These are phyloP conservation scores for Xyrichtys novacula DNA, from an alignment of 2,797 vertebrate genomes.

Conservation along the genomic window DNA sequence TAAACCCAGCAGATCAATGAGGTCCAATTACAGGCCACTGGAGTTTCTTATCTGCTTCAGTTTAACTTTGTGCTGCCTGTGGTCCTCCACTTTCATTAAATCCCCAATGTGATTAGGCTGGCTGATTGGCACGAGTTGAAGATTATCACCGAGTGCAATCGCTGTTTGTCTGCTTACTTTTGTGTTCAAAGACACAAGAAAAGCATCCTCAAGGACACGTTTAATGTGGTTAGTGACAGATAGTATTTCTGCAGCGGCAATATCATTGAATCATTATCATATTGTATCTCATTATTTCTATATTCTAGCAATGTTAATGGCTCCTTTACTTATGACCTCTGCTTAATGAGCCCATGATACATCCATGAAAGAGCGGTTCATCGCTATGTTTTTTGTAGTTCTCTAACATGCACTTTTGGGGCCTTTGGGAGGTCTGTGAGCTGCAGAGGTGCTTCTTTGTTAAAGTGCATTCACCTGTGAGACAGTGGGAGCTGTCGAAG, in stretches of 20 bases:
- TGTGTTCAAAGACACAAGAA: slow-evolving; percentile 73
- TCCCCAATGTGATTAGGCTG: slow-evolving; percentile 76
- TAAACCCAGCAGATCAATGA: slow-evolving; percentile 81
- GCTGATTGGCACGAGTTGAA: slow-evolving; percentile 74
- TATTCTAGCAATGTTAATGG: slow-evolving; percentile 58
- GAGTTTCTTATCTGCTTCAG: slow-evolving; percentile 80
- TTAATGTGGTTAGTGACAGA: slow-evolving; percentile 46
- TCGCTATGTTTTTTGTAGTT: slow-evolving; percentile 37
- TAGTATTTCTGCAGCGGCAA: slow-evolving; percentile 5
- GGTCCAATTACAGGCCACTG: slow-evolving; percentile 82
- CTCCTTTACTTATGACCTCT: slow-evolving; percentile 52
- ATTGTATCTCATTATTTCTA: slow-evolving; percentile 41
- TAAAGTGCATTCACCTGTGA: slow-evolving; percentile 77
- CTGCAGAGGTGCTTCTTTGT: slow-evolving; percentile 61
- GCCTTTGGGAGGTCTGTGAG: slow-evolving; percentile 49
- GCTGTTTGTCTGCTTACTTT: slow-evolving; percentile 66
- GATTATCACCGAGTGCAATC: slow-evolving; percentile 76
- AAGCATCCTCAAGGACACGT: slow-evolving; percentile 78
- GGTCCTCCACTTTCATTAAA: slow-evolving; percentile 83
- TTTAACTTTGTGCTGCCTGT: slow-evolving; percentile 81
- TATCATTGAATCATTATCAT: slow-evolving; percentile 21
- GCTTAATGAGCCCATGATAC: slow-evolving; percentile 39
- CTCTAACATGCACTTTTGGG: slow-evolving; percentile 51
- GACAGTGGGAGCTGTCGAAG: slow-evolving; percentile 55
- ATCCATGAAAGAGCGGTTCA: slow-evolving; percentile 33